Evolutionary conservation across 2,888 invertebrate genomes (phyloP).

Genomic region (Eudemis profundana): DNA sequence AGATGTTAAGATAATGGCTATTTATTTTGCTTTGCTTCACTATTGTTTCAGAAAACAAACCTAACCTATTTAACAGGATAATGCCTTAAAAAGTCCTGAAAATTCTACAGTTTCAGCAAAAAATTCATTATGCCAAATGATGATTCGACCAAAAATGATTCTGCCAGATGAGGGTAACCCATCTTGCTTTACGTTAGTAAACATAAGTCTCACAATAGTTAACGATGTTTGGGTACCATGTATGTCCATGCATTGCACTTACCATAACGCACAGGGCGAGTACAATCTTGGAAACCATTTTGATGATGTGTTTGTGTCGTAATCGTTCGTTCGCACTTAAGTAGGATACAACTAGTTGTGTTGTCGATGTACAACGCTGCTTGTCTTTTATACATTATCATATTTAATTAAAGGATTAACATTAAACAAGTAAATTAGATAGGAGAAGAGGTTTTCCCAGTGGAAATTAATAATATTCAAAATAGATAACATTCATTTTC

Average conservation of each 20-base stretch:
- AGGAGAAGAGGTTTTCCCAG: conserved; percentile 72
- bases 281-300: conserved; percentile 71
- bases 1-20: too few species aligned
- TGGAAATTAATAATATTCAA: conserved; percentile 59
- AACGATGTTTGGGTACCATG: too few species aligned
- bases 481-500: conserved; percentile 61
- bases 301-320: conserved; percentile 55
- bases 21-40: too few species aligned
- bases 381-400: conserved; percentile 65
- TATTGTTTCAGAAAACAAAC: too few species aligned
- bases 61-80: too few species aligned
- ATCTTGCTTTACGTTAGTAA: too few species aligned
- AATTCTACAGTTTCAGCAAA: too few species aligned
- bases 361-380: conserved; percentile 45
- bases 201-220: too few species aligned
- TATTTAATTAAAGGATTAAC: conserved; percentile 66
- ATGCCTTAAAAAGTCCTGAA: too few species aligned
- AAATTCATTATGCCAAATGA: too few species aligned
- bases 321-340: conserved; percentile 50
- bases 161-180: too few species aligned
- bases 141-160: too few species aligned
- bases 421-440: conserved; percentile 54
- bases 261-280: conserved; percentile 69
- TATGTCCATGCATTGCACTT: conserved; percentile 58
- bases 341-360: conserved; percentile 54